Conservation (phyloP, 2,888 invertebrate species). For the Psylliodes chrysocephalus region DNA sequence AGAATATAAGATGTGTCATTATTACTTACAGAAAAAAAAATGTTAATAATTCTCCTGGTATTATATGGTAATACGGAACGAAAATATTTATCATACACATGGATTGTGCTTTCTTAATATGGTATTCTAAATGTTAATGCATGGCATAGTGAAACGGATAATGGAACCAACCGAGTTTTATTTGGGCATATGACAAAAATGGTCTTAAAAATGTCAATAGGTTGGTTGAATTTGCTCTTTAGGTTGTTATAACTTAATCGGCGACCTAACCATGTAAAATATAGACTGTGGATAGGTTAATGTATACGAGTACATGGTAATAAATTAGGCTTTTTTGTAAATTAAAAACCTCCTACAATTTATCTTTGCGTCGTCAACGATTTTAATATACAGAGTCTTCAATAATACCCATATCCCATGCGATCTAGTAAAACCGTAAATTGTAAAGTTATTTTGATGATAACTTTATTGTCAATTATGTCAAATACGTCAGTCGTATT, state of each 20-base stretch:
- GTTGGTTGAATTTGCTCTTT: neutral
- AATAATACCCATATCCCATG: too few species aligned
- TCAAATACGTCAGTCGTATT: too few species aligned
- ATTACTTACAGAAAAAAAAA: neutral
- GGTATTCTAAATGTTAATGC: conserved; percentile 20
- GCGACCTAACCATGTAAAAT: neutral
- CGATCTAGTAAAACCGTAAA: too few species aligned
- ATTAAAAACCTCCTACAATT: too few species aligned
- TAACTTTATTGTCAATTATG: too few species aligned
- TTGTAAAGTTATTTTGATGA: too few species aligned
- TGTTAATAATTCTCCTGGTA: conserved; percentile 5
- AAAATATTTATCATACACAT: conserved; percentile 8
- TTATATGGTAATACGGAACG: conserved; percentile 15
- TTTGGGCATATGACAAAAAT: conserved; percentile 14
- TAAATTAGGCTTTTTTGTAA: too few species aligned
- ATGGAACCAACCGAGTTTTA: conserved; percentile 10
- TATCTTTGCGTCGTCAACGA: too few species aligned
- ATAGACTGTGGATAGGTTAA: too few species aligned
- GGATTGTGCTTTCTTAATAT: conserved; percentile 17
- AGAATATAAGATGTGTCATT: conserved; percentile 5
- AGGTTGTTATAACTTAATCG: conserved; percentile 4
- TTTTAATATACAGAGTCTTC: too few species aligned
- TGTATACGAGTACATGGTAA: too few species aligned
- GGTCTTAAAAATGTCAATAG: conserved; percentile 12
- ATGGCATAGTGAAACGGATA: conserved; percentile 4